Base-by-base conservation (phyloP, 2,888 invertebrate species). In the Eupeodes latifasciatus region DNA sequence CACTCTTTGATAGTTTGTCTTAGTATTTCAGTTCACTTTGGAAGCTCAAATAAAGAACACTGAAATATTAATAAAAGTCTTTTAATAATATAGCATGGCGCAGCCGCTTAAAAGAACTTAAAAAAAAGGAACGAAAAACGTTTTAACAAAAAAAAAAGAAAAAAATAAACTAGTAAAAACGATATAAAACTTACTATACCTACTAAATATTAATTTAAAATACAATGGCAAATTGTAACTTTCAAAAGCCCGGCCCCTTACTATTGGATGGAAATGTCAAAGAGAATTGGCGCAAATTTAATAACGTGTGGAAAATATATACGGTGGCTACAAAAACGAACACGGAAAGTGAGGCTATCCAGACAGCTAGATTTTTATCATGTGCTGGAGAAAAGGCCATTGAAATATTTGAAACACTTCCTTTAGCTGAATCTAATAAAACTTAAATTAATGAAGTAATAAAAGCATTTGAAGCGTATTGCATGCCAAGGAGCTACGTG, bases 381-480 rank as follows among this genome's bases (percentile, higher is more conserved):
- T 82, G 69, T 61, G 82, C 82, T 34, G 77, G 77, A 12, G 76
- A 69, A 77, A 67, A 82, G 16, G 71, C 77, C 2, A 72, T 83
- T 36, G 82, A 83, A 53, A 64, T 78, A 16, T 82, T 57, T 44
- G 62, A 69, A 69, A 55, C 81, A 19, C 66, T 67, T 10, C 57
- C 62, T 44, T 47, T 81, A 69, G 10, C 34, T 27, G 76, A 67
- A 11, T 67, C 12, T 27, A 14, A 75, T 66, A 61, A 57, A 49
- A 75, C 75, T 57, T 57, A 19, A 5, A 19, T 77, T 12, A 12
- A 55, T 1, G 57, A 19, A 27, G 57, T 57, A 11, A 57, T 57
- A 10, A 12, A 57, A 27, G 57, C 57, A 0, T 57, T 57, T 57
- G 40, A 76, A 76, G n/a, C 51, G n/a, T 75, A 75, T n/a, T 62